Conservation (phyloP, 2,113 vertebrate genomes). For the Lota lota region DNA sequence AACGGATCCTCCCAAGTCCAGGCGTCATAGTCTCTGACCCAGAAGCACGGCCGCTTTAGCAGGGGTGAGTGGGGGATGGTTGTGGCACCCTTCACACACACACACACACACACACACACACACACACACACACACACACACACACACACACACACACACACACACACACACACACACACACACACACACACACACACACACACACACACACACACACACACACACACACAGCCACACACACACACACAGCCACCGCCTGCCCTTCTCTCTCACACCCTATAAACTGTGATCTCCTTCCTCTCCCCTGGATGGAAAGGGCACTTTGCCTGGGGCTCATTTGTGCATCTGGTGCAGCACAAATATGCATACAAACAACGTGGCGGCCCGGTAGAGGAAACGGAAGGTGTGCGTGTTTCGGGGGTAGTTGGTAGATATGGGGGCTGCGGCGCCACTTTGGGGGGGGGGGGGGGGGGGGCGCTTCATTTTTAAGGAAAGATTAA, state of each 20-base stretch:
- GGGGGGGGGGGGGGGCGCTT: conserved; percentile 37
- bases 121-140: no score
- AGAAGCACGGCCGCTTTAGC: no score
- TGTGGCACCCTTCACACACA: no score
- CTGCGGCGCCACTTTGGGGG: not conserved
- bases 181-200: no score
- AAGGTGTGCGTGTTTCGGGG: conserved; percentile 1
- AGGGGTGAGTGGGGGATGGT: no score
- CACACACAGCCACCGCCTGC: not conserved
- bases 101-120: no score
- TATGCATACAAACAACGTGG: not conserved
- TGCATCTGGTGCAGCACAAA: not conserved
- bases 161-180: no score
- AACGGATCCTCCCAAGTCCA: no score
- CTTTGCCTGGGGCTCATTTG: not conserved
- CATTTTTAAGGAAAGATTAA: conserved; percentile 68
- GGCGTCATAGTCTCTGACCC: no score
- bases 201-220: no score
- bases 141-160: no score
- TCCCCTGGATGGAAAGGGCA: not conserved
- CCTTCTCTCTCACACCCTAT: conserved; percentile 1
- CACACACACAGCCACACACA: not conserved
- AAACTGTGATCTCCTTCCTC: not conserved
- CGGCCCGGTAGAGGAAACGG: not conserved
- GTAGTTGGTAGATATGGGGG: not conserved